Evolutionary conservation across 2,797 vertebrate genomes (phyloP), one percentile per base, ranked within the genome.

Genomic region (Uromys caudimaculatus): DNA sequence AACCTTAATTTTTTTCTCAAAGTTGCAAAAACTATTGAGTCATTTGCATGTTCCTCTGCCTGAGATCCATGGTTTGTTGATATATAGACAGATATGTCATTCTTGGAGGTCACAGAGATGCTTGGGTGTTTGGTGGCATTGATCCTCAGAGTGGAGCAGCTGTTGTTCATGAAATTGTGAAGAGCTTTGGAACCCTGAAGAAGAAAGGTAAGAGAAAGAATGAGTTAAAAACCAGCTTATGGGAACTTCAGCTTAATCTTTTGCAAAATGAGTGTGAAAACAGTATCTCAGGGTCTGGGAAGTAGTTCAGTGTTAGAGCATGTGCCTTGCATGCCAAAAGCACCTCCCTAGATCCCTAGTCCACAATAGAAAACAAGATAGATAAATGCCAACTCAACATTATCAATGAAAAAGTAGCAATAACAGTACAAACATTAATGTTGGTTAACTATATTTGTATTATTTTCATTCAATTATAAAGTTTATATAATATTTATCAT

Each of bases 41-140:
- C 13, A 14, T 71, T 93, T 90, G 58, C 21, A 75, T 0, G 78
- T 87, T 95, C 4, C 41, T 81, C 16, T 50, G 0, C 85, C 89
- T 29, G 50, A 78, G 5, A 62, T 2, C 67, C 32, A 71, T 92
- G 13, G 11, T 29, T 29, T 83, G 12, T 44, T 92, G 95, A 96
- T 98, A 82, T 97, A 79, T 91, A 99, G 99, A 99, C 97, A 98
- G 99, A 58, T 99, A 99, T 1, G 97, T 99, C 77, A 99, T 99
- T 95, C 98, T 99, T 71, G 99, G 99, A 69, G 99, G 99, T 17
- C 99, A 99, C 93, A 98, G 99, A 0, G 99, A 99, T 54, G 99
- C 99, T 0, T 99, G 99, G 99, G 99, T 99, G 0, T 99, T 99
- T 97, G 99, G 99, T 93, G 99, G 99, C 90, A 99, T 99, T 67